phyloP scores from a whole-genome alignment of 92 coral and sea anemone genomes.

The Heteractis magnifica region DNA sequence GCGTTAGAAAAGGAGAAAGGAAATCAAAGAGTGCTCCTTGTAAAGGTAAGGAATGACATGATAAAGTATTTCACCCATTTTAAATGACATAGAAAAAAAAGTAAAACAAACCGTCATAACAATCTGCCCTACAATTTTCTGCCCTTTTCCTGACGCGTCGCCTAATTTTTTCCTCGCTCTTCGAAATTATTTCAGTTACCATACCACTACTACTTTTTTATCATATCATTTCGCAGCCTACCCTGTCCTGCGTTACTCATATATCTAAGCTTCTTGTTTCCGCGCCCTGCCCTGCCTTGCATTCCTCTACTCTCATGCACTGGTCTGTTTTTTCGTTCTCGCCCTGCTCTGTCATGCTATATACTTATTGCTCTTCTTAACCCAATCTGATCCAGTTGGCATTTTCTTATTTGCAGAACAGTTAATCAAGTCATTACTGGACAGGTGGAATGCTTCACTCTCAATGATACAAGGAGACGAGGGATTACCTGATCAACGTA shows the following conservation, averaged over 20 bases:
- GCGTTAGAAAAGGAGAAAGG: conserved; percentile 10
- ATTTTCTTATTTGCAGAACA: not conserved
- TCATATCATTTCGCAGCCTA: not conserved
- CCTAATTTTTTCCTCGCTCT: not conserved
- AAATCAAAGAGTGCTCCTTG: not conserved
- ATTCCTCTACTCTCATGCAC: not conserved
- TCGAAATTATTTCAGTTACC: not conserved
- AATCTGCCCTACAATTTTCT: too few species aligned
- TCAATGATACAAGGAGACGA: conserved; percentile 2
- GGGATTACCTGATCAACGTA: conserved; percentile 6
- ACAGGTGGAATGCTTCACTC: not conserved
- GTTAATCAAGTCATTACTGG: not conserved
- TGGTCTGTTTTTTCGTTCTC: not conserved
- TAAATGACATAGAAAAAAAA: too few species aligned
- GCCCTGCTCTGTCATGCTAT: not conserved
- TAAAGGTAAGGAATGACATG: not conserved
- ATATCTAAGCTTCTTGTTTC: too few species aligned
- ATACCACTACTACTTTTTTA: too few species aligned
- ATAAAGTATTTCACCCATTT: too few species aligned
- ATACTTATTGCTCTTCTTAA: not conserved
- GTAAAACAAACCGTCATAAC: too few species aligned
- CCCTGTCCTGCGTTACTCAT: not conserved
- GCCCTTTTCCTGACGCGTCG: too few species aligned
- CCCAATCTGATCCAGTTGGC: too few species aligned
- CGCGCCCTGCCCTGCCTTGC: not conserved